Conservation (phyloP, 2,113 vertebrate genomes). For the human (Homo sapiens) region DNA sequence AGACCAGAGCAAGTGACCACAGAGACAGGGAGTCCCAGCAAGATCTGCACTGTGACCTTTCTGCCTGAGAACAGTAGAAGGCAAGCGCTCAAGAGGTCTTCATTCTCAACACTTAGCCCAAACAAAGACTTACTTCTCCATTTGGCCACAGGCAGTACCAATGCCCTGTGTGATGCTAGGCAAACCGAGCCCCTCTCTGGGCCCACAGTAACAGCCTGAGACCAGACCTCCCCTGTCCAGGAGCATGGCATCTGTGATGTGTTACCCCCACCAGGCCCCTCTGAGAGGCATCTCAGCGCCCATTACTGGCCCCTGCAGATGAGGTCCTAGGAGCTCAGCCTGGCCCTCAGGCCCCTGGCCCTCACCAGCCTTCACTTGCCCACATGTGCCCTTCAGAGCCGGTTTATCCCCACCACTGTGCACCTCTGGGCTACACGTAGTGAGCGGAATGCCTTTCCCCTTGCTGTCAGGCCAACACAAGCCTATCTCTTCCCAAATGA, state of each 20-base stretch:
- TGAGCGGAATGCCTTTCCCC: not conserved
- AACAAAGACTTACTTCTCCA: not conserved
- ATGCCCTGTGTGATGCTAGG: not conserved
- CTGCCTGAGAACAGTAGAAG: not conserved
- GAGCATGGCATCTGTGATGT: no score
- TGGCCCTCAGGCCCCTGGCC: not conserved
- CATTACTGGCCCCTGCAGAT: not conserved
- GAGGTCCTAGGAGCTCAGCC: not conserved
- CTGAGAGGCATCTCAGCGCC: not conserved
- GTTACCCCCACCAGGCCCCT: not conserved
- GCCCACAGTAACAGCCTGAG: not conserved
- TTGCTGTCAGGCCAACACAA: not conserved
- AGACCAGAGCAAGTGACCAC: not conserved
- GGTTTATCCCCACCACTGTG: not conserved
- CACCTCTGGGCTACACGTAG: not conserved
- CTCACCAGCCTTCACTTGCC: not conserved
- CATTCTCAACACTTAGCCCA: not conserved
- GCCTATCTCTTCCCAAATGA: not conserved
- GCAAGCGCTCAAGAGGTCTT: not conserved
- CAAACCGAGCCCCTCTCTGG: not conserved
- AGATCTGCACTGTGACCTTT: not conserved
- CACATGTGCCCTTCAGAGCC: not conserved
- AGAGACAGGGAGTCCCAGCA: not conserved
- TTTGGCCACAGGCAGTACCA: not conserved
- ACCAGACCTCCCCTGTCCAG: not conserved